Percentiles rank a stretch among this genome's conserved stretches.
Conservation (phyloP, 2,888 invertebrate species). For the Hemicrepidius hirtus region DNA sequence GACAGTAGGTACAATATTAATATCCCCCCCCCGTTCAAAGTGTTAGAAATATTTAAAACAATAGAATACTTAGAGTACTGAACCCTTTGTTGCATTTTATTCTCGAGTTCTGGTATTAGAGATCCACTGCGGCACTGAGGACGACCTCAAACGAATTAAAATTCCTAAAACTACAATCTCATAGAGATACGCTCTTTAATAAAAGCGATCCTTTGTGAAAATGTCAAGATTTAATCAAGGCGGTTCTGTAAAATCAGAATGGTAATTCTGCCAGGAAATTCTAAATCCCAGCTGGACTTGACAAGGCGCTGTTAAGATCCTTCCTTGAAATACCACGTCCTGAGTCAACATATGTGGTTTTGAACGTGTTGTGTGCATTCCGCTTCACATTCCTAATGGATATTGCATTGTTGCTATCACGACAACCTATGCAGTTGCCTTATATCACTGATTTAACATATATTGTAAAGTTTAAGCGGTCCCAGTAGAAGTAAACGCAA, state of each 20-base stretch:
- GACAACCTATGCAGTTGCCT: slow-evolving; percentile 35
- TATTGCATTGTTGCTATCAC: slow-evolving; percentile 49
- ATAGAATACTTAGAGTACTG: too few relatives aligned
- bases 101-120: too few relatives aligned
- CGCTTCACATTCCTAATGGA: slow-evolving; percentile 51
- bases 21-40: too few relatives aligned
- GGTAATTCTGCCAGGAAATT: slow-evolving; percentile 50
- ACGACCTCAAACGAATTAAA: too few relatives aligned
- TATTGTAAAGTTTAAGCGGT: background rate
- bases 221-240: slow-evolving; percentile 5
- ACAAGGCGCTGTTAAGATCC: slow-evolving; percentile 49
- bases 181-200: too few relatives aligned
- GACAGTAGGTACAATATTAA: too few relatives aligned
- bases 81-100: too few relatives aligned
- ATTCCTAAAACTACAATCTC: too few relatives aligned
- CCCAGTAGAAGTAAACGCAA: background rate
- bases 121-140: too few relatives aligned
- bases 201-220: background rate
- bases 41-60: too few relatives aligned
- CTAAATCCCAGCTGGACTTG: slow-evolving; percentile 49
- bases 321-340: slow-evolving; percentile 44
- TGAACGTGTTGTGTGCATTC: slow-evolving; percentile 53
- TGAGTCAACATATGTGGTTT: slow-evolving; percentile 52
- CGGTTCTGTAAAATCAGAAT: slow-evolving; percentile 28
- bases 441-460: slow-evolving; percentile 19